These are phyloP conservation scores for Diarsia brunnea DNA, from an alignment of 2,888 invertebrate genomes.

Conservation along the genomic window DNA sequence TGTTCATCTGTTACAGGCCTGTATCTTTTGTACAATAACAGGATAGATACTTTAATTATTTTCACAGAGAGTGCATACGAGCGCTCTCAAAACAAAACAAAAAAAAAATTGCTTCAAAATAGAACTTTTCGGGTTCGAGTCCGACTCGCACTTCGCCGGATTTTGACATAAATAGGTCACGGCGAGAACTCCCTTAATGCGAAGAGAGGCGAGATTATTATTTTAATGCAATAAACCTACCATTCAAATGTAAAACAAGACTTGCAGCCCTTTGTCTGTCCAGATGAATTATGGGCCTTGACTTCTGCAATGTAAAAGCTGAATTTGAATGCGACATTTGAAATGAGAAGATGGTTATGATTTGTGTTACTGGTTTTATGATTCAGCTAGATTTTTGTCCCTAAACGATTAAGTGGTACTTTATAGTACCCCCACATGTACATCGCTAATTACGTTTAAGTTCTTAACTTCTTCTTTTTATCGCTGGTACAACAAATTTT, in stretches of 20 bases:
- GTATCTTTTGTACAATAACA: background rate
- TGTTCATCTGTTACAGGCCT: background rate
- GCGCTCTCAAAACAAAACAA: background rate
- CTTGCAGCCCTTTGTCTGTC: constrained; percentile 72
- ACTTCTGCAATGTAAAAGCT: constrained; percentile 47
- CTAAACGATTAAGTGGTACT: too few species aligned
- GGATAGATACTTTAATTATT: background rate
- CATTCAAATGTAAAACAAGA: constrained; percentile 77
- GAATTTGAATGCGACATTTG: constrained; percentile 18
- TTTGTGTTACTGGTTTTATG: background rate
- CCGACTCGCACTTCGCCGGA: background rate
- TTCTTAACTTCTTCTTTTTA: too few species aligned
- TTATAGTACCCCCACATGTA: too few species aligned
- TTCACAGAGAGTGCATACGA: background rate
- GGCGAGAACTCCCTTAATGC: constrained; percentile 38
- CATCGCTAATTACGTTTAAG: too few species aligned
- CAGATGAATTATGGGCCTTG: constrained; percentile 71
- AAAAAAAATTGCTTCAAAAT: background rate
- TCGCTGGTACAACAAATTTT: too few species aligned
- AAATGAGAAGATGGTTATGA: constrained; percentile 17
- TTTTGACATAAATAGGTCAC: constrained; percentile 61
- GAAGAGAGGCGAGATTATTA: constrained; percentile 73
- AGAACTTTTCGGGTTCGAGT: background rate
- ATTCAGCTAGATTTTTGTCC: too few species aligned
- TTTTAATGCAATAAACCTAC: constrained; percentile 78